A percentile compares a stretch with the other conserved stretches of the same genome.
These are phyloP conservation scores for Recurvirostra avosetta DNA, from an alignment of 2,113 vertebrate species.

Conservation along the genomic window DNA sequence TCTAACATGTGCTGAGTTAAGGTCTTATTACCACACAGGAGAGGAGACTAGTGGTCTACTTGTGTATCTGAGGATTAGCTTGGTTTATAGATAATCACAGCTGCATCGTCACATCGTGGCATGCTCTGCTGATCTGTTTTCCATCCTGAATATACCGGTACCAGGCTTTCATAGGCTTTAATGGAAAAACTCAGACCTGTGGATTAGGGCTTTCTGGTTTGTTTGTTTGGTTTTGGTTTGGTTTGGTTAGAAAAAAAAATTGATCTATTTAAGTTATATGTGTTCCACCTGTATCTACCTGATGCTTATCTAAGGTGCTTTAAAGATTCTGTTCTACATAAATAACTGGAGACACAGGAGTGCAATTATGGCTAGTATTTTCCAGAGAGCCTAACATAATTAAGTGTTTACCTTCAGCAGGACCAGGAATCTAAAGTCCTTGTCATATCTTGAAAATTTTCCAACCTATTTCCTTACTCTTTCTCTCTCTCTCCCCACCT, in stretches of 20 bases:
- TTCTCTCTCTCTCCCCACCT: fast-evolving
- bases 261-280: background rate
- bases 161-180: background rate
- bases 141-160: background rate
- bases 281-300: background rate
- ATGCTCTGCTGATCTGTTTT: background rate
- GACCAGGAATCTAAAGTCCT: background rate
- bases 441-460: background rate
- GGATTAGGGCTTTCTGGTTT: background rate
- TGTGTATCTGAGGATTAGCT: background rate
- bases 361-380: background rate
- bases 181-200: background rate
- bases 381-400: background rate
- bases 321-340: background rate
- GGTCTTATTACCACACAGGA: background rate
- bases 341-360: background rate
- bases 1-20: background rate
- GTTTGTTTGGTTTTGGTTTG: background rate
- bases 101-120: background rate
- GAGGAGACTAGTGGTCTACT: background rate
- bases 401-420: background rate
- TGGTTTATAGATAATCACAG: background rate
- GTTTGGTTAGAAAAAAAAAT: no score
- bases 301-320: background rate
- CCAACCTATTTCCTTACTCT: background rate